phyloP scores from a whole-genome alignment of 2,888 invertebrate genomes.

The Acrobasis repandana region DNA sequence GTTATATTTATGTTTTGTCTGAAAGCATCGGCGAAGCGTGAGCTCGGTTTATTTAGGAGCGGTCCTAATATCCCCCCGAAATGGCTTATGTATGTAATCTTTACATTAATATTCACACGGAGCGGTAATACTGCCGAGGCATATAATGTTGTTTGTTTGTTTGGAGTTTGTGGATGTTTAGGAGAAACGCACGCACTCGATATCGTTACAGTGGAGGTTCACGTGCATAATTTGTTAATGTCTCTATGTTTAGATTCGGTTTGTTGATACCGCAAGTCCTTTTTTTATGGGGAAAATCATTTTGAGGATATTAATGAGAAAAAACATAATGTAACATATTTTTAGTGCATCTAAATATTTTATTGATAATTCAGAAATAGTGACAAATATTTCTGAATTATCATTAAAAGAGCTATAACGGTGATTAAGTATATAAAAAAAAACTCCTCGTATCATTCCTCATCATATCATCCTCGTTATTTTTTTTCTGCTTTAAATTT shows the following conservation, averaged over 20 bases:
- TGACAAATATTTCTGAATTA: no score
- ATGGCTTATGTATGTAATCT: constrained; percentile 39
- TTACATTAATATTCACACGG: constrained; percentile 41
- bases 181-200: constrained; percentile 29
- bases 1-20: constrained; percentile 42
- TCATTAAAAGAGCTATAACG: no score
- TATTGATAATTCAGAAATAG: no score
- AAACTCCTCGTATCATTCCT: no score
- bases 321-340: no score
- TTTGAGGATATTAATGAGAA: not conserved
- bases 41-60: constrained; percentile 39
- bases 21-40: constrained; percentile 33
- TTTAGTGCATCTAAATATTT: no score
- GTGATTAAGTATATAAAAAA: no score
- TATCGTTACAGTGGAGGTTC: constrained; percentile 31
- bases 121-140: constrained; percentile 38
- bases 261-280: not conserved
- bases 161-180: no score
- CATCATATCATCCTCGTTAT: no score
- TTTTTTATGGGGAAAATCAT: not conserved
- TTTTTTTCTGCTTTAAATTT: no score
- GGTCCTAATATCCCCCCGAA: constrained; percentile 29
- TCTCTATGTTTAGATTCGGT: constrained; percentile 4
- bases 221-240: constrained; percentile 26
- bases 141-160: constrained; percentile 45